phyloP scores from a whole-genome alignment of 2,113 vertebrate genomes.

The human (Homo sapiens) region GRCh38 chr2:39792501-39793000 shows the following conservation, averaged over 20 bases:
- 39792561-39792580: background rate
- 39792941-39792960: background rate
- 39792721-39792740: background rate
- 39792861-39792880: background rate
- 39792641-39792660: background rate
- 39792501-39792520: background rate
- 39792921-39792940: slow-evolving; percentile 9
- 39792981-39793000: background rate
- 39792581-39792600: background rate
- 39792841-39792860: background rate
- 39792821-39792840: background rate
- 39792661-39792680: background rate
- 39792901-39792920: background rate
- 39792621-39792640: background rate
- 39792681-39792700: background rate
- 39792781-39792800: background rate
- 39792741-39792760: background rate
- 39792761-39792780: background rate
- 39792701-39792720: background rate
- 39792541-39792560: background rate
- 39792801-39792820: background rate
- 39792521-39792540: background rate
- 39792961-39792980: background rate
- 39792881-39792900: background rate
- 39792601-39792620: background rate